phyloP scores from a whole-genome alignment of 2,797 vertebrate genomes.

The Lateolabrax maculatus region DNA sequence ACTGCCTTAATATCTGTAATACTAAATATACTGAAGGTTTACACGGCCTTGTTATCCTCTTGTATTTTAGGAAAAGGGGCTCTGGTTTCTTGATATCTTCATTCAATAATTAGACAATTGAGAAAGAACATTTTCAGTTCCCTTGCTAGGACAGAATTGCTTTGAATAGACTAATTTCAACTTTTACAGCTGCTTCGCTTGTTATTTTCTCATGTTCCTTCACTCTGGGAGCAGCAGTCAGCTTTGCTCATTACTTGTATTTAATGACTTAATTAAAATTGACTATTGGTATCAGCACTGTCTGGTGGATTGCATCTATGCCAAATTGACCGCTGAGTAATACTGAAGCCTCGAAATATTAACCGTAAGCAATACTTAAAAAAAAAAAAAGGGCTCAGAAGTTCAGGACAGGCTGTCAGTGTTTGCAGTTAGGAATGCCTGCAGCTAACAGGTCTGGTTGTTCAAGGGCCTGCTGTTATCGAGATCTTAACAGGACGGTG shows the following conservation, averaged over 20 bases:
- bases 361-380: neutral
- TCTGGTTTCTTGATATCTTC: neutral
- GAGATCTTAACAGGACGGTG: neutral
- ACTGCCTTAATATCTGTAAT: neutral
- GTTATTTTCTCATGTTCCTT: neutral
- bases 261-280: constrained; percentile 26
- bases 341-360: neutral
- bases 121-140: neutral
- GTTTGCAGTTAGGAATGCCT: constrained; percentile 11
- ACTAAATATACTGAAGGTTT: neutral
- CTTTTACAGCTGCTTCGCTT: neutral
- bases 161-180: neutral
- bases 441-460: constrained; percentile 22
- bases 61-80: neutral
- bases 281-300: constrained; percentile 1
- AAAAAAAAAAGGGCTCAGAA: no score
- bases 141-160: neutral
- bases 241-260: constrained; percentile 15
- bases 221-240: constrained; percentile 15
- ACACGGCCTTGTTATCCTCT: neutral
- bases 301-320: neutral
- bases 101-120: neutral
- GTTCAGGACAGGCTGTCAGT: constrained; percentile 35
- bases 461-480: constrained; percentile 1
- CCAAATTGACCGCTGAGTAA: neutral